Conservation (phyloP, 2,797 vertebrate genomes). For the Chelon auratus region DNA sequence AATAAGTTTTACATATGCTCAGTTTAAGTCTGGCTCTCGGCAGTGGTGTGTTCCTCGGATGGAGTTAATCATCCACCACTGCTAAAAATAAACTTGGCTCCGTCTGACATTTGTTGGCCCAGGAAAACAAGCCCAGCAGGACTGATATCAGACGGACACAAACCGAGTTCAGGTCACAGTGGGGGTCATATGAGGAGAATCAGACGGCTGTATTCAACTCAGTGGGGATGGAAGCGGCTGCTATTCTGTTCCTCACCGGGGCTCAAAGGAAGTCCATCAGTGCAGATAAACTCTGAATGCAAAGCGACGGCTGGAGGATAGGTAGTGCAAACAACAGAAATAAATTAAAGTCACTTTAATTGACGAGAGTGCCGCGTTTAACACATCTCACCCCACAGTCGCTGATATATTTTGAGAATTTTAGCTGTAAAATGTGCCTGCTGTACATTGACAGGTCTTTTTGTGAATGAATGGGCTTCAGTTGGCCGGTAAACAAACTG, state of each 20-base stretch:
- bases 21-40: too few species aligned
- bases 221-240: conserved; percentile 38
- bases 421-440: conserved; percentile 2
- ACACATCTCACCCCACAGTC: neutral
- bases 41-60: too few species aligned
- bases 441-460: neutral
- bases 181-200: conserved; percentile 55
- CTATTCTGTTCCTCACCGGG: conserved; percentile 31
- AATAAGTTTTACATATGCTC: too few species aligned
- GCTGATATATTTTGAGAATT: neutral
- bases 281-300: conserved; percentile 3
- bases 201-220: conserved; percentile 47
- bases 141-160: conserved; percentile 41
- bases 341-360: neutral
- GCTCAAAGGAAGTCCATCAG: conserved; percentile 23
- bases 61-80: neutral
- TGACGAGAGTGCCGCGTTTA: neutral
- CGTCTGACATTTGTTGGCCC: conserved; percentile 27
- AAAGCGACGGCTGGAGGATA: conserved; percentile 1
- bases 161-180: conserved; percentile 59
- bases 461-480: too few species aligned
- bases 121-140: conserved; percentile 46
- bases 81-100: neutral
- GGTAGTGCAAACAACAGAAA: neutral
- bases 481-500: too few species aligned